A percentile compares a stretch with the other conserved stretches of the same genome.
These are phyloP conservation scores for Philhelius pedissequus DNA, from an alignment of 2,888 invertebrate genomes.

Conservation along the genomic window DNA sequence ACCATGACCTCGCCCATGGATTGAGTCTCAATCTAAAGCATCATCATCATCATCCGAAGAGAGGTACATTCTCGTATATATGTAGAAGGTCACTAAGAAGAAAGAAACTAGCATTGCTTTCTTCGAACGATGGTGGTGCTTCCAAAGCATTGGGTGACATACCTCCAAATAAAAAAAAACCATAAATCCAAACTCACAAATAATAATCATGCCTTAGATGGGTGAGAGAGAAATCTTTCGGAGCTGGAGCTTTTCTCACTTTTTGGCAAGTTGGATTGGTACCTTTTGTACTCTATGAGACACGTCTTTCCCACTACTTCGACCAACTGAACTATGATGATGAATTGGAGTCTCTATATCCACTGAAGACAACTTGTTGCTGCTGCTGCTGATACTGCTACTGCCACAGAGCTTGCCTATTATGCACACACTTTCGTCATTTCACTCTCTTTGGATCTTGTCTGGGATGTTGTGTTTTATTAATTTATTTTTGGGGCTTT, in stretches of 20 bases:
- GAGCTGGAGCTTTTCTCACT: slow-evolving; percentile 27
- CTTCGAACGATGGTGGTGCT: neutral
- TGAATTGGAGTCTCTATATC: slow-evolving; percentile 24
- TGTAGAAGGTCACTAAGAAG: slow-evolving; percentile 35
- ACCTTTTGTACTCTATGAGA: slow-evolving; percentile 56
- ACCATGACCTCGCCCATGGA: slow-evolving; percentile 69
- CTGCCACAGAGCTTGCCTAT: slow-evolving; percentile 20
- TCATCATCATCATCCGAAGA: slow-evolving; percentile 18
- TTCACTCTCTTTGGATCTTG: slow-evolving; percentile 50
- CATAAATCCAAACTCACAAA: neutral
- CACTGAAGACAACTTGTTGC: neutral
- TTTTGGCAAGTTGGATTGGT: neutral
- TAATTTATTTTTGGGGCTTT: slow-evolving; percentile 21
- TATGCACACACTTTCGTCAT: slow-evolving; percentile 50
- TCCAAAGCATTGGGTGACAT: neutral
- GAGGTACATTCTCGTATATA: no score
- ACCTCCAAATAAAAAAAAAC: slow-evolving; percentile 10
- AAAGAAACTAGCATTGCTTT: slow-evolving; percentile 2
- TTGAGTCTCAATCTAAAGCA: neutral
- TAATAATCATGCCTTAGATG: neutral
- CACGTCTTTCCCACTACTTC: slow-evolving; percentile 53
- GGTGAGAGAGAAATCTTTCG: slow-evolving; percentile 26
- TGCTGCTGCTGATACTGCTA: slow-evolving; percentile 14
- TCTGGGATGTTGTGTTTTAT: neutral
- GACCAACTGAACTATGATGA: neutral